These are phyloP conservation scores for Baccha elongata DNA, from an alignment of 2,888 invertebrate genomes.

Conservation along the genomic window DNA sequence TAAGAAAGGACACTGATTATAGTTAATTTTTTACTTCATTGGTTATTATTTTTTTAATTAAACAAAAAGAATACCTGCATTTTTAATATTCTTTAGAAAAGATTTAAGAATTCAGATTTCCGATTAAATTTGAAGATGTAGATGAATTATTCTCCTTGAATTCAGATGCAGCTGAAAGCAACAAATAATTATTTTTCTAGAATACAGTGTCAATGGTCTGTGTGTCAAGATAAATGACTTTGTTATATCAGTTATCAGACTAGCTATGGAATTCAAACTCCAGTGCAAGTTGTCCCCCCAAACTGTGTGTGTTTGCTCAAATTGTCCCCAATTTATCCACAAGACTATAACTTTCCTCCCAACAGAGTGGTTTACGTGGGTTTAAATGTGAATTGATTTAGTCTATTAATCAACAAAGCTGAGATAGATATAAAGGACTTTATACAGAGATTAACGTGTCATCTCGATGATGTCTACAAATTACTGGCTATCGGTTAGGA, in stretches of 20 bases:
- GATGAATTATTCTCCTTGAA: neutral
- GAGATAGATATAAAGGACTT: conserved; percentile 16
- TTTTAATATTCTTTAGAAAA: too few relatives aligned
- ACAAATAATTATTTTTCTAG: conserved; percentile 1
- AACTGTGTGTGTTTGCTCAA: conserved; percentile 8
- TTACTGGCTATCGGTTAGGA: conserved; percentile 28
- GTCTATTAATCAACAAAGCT: conserved; percentile 41
- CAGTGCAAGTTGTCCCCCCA: neutral
- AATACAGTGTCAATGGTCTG: conserved; percentile 17
- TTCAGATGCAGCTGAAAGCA: neutral
- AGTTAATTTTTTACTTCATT: too few relatives aligned
- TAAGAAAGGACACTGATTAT: too few relatives aligned
- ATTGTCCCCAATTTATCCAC: conserved; percentile 22
- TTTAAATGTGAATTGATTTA: conserved; percentile 53
- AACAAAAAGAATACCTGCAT: too few relatives aligned
- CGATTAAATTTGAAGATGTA: too few relatives aligned
- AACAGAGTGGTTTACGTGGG: conserved; percentile 16
- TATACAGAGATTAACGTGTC: conserved; percentile 38
- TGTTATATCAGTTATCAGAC: neutral
- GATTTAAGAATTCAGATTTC: too few relatives aligned
- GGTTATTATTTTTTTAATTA: too few relatives aligned
- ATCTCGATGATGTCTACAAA: conserved; percentile 33
- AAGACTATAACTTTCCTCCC: neutral
- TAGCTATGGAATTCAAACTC: neutral
- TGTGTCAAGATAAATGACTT: conserved; percentile 23